Evolutionary conservation across 2,797 vertebrate genomes (phyloP).

Genomic region (Chelon auratus): DNA sequence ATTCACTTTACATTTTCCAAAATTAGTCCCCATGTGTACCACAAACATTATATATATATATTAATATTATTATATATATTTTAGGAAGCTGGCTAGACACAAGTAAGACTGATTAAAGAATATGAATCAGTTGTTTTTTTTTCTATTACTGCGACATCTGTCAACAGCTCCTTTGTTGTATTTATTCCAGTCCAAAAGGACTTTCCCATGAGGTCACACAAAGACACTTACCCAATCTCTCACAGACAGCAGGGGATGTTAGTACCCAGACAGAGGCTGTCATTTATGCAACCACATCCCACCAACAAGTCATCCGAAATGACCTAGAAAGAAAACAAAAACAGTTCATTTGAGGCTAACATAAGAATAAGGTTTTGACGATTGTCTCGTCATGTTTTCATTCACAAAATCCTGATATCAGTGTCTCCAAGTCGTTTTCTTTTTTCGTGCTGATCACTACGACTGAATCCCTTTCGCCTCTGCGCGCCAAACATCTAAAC

Average conservation of each 20-base stretch:
- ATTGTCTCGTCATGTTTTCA: slow-evolving; percentile 17
- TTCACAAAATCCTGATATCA: slow-evolving; percentile 53
- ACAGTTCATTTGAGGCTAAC: slow-evolving; percentile 3
- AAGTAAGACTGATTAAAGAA: slow-evolving; percentile 52
- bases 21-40: slow-evolving; percentile 11
- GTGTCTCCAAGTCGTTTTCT: slow-evolving; percentile 26
- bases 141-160: slow-evolving; percentile 64
- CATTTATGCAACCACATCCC: slow-evolving; percentile 37
- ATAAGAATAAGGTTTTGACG: slow-evolving; percentile 3
- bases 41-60: slow-evolving; percentile 4
- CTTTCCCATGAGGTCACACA: slow-evolving; percentile 74
- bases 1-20: background rate
- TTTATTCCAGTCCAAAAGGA: slow-evolving; percentile 65
- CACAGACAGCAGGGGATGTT: slow-evolving; percentile 47
- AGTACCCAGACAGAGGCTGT: slow-evolving; percentile 28
- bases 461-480: slow-evolving; percentile 48
- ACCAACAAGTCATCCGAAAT: slow-evolving; percentile 15
- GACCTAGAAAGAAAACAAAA: slow-evolving; percentile 27
- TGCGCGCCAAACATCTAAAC: slow-evolving; percentile 37
- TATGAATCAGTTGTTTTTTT: slow-evolving; percentile 53
- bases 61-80: background rate
- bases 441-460: slow-evolving; percentile 58
- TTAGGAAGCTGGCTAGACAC: slow-evolving; percentile 27
- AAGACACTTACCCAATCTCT: slow-evolving; percentile 29
- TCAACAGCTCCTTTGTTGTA: slow-evolving; percentile 71